A percentile compares a stretch with the other conserved stretches of the same genome.
phyloP scores from a whole-genome alignment of 2,797 vertebrate genomes.

The Brachyrhaphis roseni region DNA sequence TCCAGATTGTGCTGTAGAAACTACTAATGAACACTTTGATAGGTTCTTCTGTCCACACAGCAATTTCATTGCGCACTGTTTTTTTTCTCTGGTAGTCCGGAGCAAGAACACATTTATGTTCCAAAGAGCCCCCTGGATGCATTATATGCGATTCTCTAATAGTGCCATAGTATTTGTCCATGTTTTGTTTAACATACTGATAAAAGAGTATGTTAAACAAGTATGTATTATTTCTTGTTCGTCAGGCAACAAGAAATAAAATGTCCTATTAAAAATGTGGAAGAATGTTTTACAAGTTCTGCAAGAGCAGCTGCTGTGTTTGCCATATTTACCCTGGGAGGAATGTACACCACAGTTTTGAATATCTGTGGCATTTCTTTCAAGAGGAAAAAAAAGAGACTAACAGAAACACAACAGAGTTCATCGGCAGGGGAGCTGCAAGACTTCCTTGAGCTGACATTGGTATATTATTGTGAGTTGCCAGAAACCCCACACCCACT shows the following conservation, averaged over 20 bases:
- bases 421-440: background rate
- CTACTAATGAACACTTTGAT: background rate
- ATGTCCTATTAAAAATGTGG: background rate
- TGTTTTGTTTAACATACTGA: background rate
- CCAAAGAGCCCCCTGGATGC: background rate
- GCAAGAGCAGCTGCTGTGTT: background rate
- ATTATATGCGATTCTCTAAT: background rate
- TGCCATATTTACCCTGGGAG: background rate
- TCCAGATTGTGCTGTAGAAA: background rate
- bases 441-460: constrained; percentile 2
- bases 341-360: background rate
- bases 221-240: too few relatives aligned
- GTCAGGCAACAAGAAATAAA: background rate
- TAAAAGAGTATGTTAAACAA: too few relatives aligned
- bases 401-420: background rate
- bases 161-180: background rate
- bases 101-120: too few relatives aligned
- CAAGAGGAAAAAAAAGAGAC: background rate
- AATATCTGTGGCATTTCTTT: background rate
- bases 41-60: background rate
- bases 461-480: background rate
- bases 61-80: background rate
- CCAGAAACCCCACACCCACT: background rate
- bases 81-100: background rate
- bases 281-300: background rate